Conservation (phyloP, 2,888 invertebrate genomes). For the Folsomia manolachei region DNA sequence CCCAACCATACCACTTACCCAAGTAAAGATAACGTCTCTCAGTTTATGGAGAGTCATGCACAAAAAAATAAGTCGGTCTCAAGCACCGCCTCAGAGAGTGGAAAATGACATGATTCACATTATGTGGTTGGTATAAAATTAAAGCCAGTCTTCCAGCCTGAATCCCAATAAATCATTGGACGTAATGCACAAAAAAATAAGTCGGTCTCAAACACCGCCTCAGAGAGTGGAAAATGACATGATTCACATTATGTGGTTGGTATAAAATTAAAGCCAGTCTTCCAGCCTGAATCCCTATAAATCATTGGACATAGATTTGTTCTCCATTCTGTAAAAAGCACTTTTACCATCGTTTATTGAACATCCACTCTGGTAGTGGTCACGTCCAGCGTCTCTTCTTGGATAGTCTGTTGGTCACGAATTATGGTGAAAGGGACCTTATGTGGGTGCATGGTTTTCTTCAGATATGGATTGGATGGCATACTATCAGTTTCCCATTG, state of each 20-base stretch:
- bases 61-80: not conserved
- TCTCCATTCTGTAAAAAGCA: not conserved
- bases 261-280: not conserved
- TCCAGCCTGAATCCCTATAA: not conserved
- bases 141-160: not conserved
- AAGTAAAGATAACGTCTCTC: no score
- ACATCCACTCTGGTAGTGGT: not conserved
- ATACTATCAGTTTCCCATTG: not conserved
- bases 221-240: not conserved
- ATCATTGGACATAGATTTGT: conserved; percentile 1
- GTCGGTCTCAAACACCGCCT: not conserved
- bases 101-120: conserved; percentile 1
- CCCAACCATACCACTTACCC: no score
- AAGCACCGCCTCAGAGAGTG: not conserved
- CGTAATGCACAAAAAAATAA: not conserved
- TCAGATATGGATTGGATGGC: not conserved
- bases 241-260: conserved; percentile 1
- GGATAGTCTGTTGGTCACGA: not conserved
- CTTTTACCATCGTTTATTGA: no score
- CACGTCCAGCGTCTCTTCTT: not conserved
- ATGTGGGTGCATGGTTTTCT: not conserved
- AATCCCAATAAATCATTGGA: conserved; percentile 2
- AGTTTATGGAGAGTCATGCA: no score
- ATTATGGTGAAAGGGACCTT: not conserved
- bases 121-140: conserved; percentile 7